Percentiles rank a stretch among this genome's conserved stretches.
These are phyloP conservation scores for Actinostola sp. DNA, from an alignment of 92 coral and sea anemone genomes.

Conservation along the genomic window DNA sequence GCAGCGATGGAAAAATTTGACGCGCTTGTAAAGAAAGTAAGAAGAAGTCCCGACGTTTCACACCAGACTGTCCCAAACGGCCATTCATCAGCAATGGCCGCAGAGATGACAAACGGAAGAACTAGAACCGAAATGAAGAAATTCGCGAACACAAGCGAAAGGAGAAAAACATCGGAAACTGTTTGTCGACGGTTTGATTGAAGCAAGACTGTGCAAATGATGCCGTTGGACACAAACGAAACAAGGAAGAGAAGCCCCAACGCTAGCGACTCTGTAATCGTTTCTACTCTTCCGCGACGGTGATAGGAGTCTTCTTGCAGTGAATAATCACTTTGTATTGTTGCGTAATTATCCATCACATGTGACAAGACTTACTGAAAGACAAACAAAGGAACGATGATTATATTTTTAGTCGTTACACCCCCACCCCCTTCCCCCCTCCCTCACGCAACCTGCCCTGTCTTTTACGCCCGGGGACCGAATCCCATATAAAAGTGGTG, in stretches of 20 bases:
- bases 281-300: constrained; percentile 36
- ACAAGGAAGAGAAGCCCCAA: constrained; percentile 57
- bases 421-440: not conserved
- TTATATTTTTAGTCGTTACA: not conserved
- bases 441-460: too few relatives aligned
- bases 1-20: constrained; percentile 78
- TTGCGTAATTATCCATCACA: constrained; percentile 6
- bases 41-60: constrained; percentile 67
- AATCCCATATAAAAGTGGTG: too few relatives aligned
- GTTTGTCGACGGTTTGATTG: constrained; percentile 63
- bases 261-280: constrained; percentile 57
- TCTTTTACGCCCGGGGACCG: too few relatives aligned
- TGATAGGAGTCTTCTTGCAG: not conserved
- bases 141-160: constrained; percentile 69
- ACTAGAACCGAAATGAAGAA: constrained; percentile 52
- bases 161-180: constrained; percentile 61
- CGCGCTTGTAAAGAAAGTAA: constrained; percentile 63
- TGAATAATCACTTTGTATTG: not conserved
- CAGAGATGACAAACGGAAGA: constrained; percentile 69
- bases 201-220: constrained; percentile 62
- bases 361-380: not conserved
- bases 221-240: constrained; percentile 72
- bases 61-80: constrained; percentile 76
- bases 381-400: not conserved
- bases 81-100: constrained; percentile 83